Evolutionary conservation across 2,888 invertebrate genomes (phyloP).

Genomic region (Trypoxylon attenuatum): DNA sequence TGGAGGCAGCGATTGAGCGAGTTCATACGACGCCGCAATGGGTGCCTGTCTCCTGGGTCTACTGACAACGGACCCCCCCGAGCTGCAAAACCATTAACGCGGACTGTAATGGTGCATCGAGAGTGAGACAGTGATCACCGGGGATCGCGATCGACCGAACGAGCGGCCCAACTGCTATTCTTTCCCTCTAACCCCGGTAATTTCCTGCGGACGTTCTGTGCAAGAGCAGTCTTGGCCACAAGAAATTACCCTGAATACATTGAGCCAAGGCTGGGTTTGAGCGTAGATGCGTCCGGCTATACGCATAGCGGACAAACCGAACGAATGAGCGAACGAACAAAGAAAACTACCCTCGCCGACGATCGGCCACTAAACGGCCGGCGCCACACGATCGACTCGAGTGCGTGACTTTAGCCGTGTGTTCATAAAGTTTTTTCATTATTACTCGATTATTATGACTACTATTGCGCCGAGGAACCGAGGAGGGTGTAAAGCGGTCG

Average conservation of each 20-base stretch:
- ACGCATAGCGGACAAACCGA: slow-evolving; percentile 15
- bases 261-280: too few species aligned
- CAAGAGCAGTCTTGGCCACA: slow-evolving; percentile 10
- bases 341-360: slow-evolving; percentile 14
- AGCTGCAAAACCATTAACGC: slow-evolving; percentile 63
- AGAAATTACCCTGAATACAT: slow-evolving; percentile 17
- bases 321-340: not conserved
- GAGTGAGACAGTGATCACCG: slow-evolving; percentile 66
- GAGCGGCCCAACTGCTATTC: slow-evolving; percentile 34
- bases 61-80: slow-evolving; percentile 82
- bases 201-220: slow-evolving; percentile 6
- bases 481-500: slow-evolving; percentile 16
- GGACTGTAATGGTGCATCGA: slow-evolving; percentile 71
- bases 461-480: slow-evolving; percentile 24
- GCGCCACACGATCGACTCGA: slow-evolving; percentile 51
- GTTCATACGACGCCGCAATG: slow-evolving; percentile 95
- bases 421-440: slow-evolving; percentile 62
- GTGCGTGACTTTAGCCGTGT: slow-evolving; percentile 68
- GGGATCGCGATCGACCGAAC: slow-evolving; percentile 35
- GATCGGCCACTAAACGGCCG: slow-evolving; percentile 32
- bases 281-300: slow-evolving; percentile 42
- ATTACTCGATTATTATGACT: slow-evolving; percentile 24
- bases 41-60: slow-evolving; percentile 99
- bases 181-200: slow-evolving; percentile 8
- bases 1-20: slow-evolving; percentile 93